A percentile compares a stretch with the other conserved stretches of the same genome.
Conservation (phyloP, 2,888 invertebrate genomes). For the Oxyscelio sp. region DNA sequence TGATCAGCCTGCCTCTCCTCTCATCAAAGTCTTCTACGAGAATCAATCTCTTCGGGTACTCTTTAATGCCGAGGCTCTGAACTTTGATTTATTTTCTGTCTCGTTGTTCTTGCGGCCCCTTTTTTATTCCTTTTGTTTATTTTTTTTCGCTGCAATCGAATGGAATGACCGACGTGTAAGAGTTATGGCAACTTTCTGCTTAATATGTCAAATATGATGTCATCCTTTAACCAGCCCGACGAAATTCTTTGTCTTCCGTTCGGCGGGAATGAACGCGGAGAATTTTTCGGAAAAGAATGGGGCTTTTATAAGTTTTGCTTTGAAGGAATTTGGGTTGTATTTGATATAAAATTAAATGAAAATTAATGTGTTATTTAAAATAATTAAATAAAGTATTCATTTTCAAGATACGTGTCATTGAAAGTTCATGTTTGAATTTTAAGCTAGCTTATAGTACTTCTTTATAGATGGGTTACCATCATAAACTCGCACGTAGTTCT, state of each 20-base stretch:
- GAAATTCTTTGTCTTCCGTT: slow-evolving; percentile 59
- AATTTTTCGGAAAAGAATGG: slow-evolving; percentile 31
- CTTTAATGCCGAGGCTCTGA: slow-evolving; percentile 50
- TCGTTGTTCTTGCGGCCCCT: slow-evolving; percentile 13
- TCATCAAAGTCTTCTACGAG: slow-evolving; percentile 72
- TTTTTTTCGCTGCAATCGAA: slow-evolving; percentile 57
- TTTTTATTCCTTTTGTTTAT: background rate
- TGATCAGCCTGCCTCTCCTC: slow-evolving; percentile 50
- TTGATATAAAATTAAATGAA: too few relatives aligned
- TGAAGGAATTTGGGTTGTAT: too few relatives aligned
- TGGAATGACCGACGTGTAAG: slow-evolving; percentile 52
- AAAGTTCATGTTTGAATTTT: too few relatives aligned
- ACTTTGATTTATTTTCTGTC: slow-evolving; percentile 66
- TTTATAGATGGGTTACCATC: too few relatives aligned
- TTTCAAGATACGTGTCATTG: too few relatives aligned
- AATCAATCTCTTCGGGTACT: slow-evolving; percentile 67
- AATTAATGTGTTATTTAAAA: too few relatives aligned
- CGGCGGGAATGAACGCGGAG: slow-evolving; percentile 13
- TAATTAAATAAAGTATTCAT: too few relatives aligned
- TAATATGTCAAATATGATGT: slow-evolving; percentile 68
- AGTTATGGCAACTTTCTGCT: slow-evolving; percentile 64
- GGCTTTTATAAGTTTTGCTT: too few relatives aligned
- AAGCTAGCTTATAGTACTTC: too few relatives aligned
- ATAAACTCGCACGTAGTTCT: too few relatives aligned
- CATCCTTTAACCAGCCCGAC: slow-evolving; percentile 38